These are phyloP conservation scores for Cercopithecus mona DNA, from an alignment of 2,113 vertebrate species.

Conservation along the genomic window DNA sequence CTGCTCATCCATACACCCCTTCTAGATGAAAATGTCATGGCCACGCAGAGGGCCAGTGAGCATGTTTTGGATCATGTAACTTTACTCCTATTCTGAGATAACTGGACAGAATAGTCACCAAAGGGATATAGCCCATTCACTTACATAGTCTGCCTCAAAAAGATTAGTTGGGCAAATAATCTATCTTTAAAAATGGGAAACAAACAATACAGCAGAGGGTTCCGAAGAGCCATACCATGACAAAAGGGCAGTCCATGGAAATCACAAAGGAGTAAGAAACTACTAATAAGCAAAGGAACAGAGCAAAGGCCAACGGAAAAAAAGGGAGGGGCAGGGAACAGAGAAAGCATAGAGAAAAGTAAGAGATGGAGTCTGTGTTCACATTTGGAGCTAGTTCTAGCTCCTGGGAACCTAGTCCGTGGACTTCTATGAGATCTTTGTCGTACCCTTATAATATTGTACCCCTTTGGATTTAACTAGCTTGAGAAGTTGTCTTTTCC, in stretches of 20 bases:
- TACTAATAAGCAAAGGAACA: background rate
- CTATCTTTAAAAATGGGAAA: background rate
- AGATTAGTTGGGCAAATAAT: background rate
- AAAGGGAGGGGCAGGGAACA: background rate
- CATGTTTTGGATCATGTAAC: background rate
- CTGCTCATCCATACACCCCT: background rate
- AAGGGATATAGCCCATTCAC: background rate
- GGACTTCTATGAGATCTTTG: background rate
- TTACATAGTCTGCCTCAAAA: background rate
- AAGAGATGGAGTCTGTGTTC: background rate
- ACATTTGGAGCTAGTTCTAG: background rate
- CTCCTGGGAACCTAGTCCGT: background rate
- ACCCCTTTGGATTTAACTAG: background rate
- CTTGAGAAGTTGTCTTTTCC: background rate
- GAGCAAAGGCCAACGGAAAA: background rate
- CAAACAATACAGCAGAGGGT: background rate
- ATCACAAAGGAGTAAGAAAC: background rate
- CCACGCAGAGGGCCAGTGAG: background rate
- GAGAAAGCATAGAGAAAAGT: background rate
- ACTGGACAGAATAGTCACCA: background rate
- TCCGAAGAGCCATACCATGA: background rate
- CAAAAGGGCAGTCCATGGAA: background rate
- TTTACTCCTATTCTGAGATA: background rate
- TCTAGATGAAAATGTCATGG: constrained; percentile 18
- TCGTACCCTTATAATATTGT: background rate